Evolutionary conservation across 1,140 invertebrate genomes (phyloP), one percentile per base, ranked within the genome.

Genomic region (Heliconius himera): DNA sequence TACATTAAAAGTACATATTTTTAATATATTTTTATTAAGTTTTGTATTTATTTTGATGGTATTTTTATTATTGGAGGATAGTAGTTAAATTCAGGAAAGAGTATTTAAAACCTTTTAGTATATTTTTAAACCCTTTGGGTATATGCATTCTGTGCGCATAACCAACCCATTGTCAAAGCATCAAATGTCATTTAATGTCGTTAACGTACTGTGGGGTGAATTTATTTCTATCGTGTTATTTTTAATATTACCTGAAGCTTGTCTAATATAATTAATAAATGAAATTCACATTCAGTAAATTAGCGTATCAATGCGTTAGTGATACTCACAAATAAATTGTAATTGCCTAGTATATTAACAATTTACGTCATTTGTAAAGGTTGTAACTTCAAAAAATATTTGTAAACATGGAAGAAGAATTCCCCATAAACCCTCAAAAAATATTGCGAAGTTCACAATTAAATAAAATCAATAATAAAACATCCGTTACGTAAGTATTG

Each of bases 401-500:
- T 49, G 51, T 77, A 85, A 66, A 81, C 38, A 91, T 91, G 90
- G 90, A 91, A 66, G 78, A 82, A 74, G 82, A 82, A 72, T 66
- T 26, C 13, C 82, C 75, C 70, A 74, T 66, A 60, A 89, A 85
- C 71, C 89, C 87, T 46, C 81, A 79, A 38, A 92, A 90, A 79
- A 91, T 90, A 81, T 73, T 88, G 29, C 90, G 88, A 83, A 91
- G 87, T 77, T 85, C 87, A 29, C 76, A 81, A 74, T 75, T 84
- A 73, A 87, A 87, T 70, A 83, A 86, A 41, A 82, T 83, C 29
- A 92, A 93, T 73, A 82, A 85, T 16, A 94, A 92, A 85, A 89
- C 86, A 13, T 93, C 90, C 13, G 85, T 94, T 74, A 91, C 90
- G 92, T 94, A 85, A 90, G 91, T 90, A 56, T 33, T 54, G 3